Base-by-base conservation (phyloP, 2,888 invertebrate species). In the Sycophila texana region DNA sequence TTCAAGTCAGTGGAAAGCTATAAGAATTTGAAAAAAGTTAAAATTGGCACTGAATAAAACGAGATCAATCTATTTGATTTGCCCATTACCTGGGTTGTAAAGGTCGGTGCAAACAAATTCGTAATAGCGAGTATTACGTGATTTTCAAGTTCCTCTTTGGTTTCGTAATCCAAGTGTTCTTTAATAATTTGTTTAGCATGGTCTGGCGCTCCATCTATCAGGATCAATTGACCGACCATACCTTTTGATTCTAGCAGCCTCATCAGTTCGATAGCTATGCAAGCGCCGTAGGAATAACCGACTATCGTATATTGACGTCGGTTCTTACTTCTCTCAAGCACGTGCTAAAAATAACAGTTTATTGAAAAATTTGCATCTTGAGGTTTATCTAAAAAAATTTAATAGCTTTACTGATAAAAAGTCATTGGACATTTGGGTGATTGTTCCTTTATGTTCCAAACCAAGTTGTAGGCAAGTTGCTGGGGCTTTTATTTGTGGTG, bases 241-340 rank as follows among this genome's bases (percentile, higher is more conserved):
- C 95, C 95, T 85, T 92, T 91, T 10, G 90, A 91, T 89, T 97
- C 96, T 55, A 98, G 91, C 85, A 93, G 92, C 12, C 93, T 91
- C 4, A 94, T 95, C 79, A 98, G 91, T 88, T 97, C 96, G 76
- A 98, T 90, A 0, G 95, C 95, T 22, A 97, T 92, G 26, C 95
- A 89, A 0, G 95, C 92, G 63, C 99, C 99, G 87, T 94, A 98
- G 16, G 98, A 99, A 91, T 99, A 98, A 1, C 96, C 98, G 16
- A 96, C 93, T 0, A 99, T 88, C 79, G 93, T 93, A 91, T 95
- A 98, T 0, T 86, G 82, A 71, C 84, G 82, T 13, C 85, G 84
- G 55, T 73, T 78, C 76, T 87, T 84, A 47, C 74, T 87, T n/a
- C 92, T 91, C 58, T 92, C 90, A 74, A 92, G 91, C 13, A 95